Percentiles rank a stretch among this genome's conserved stretches.
Conservation (phyloP, 2,888 invertebrate genomes). For the Palloptera scutellata region DNA sequence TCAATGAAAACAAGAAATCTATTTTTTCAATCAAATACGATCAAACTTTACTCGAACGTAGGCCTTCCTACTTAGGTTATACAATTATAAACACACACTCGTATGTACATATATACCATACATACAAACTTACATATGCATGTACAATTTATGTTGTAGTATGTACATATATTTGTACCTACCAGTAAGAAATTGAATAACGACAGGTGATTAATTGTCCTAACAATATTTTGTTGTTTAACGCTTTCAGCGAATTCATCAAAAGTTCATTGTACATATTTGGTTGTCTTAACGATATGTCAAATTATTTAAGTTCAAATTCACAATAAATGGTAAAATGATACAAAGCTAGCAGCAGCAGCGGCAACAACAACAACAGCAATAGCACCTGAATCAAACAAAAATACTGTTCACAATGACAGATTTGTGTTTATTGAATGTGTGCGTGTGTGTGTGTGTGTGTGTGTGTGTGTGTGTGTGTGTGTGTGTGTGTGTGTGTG, state of each 20-base stretch:
- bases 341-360: no score
- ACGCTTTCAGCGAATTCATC: slow-evolving; percentile 43
- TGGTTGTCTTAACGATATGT: background rate
- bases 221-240: slow-evolving; percentile 54
- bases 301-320: slow-evolving; percentile 37
- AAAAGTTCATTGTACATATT: slow-evolving; percentile 22
- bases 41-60: no score
- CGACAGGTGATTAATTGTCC: slow-evolving; percentile 59
- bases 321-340: no score
- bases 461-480: slow-evolving; percentile 18
- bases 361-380: slow-evolving; percentile 23
- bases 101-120: no score
- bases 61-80: no score
- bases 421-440: background rate
- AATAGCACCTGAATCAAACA: slow-evolving; percentile 38
- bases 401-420: slow-evolving; percentile 17
- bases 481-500: slow-evolving; percentile 7
- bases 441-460: slow-evolving; percentile 3
- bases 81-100: no score
- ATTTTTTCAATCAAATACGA: no score
- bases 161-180: no score
- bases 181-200: slow-evolving; percentile 38
- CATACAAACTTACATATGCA: no score
- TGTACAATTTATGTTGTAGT: no score
- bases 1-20: no score